Conservation (phyloP, 2,797 vertebrate species). For the Paramormyrops hopkinsi region DNA sequence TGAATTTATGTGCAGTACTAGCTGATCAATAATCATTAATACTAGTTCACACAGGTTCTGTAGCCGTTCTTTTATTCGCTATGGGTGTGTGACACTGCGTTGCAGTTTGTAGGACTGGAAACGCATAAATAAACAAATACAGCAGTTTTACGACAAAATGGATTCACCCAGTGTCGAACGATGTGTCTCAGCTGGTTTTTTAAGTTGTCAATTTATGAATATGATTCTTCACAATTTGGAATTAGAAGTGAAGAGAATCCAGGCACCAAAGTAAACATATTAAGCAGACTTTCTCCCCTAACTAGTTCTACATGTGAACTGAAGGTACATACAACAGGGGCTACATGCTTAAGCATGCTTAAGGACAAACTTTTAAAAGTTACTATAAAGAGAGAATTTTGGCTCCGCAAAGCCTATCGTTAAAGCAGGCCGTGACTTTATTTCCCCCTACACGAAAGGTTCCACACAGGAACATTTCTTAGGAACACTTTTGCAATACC, state of each 20-base stretch:
- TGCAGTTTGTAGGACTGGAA: neutral
- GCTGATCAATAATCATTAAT: neutral
- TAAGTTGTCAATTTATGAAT: neutral
- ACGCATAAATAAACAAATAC: neutral
- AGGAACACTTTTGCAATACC: constrained; percentile 10
- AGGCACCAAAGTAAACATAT: neutral
- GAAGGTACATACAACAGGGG: neutral
- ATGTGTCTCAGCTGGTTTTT: neutral
- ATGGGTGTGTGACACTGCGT: neutral
- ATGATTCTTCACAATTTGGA: neutral
- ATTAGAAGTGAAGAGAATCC: neutral
- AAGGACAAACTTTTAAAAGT: neutral
- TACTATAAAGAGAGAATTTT: neutral
- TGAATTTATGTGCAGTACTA: neutral
- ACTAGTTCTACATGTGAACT: neutral
- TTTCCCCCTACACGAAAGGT: neutral
- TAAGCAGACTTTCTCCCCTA: neutral
- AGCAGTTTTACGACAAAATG: neutral
- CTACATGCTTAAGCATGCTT: constrained; percentile 7
- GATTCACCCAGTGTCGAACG: neutral
- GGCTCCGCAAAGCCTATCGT: neutral
- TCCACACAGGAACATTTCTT: neutral
- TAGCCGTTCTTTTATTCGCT: neutral
- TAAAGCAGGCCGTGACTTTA: neutral
- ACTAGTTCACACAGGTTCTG: neutral